Evolutionary conservation across 1,140 invertebrate genomes (phyloP).

Genomic region (Papilio glaucus): DNA sequence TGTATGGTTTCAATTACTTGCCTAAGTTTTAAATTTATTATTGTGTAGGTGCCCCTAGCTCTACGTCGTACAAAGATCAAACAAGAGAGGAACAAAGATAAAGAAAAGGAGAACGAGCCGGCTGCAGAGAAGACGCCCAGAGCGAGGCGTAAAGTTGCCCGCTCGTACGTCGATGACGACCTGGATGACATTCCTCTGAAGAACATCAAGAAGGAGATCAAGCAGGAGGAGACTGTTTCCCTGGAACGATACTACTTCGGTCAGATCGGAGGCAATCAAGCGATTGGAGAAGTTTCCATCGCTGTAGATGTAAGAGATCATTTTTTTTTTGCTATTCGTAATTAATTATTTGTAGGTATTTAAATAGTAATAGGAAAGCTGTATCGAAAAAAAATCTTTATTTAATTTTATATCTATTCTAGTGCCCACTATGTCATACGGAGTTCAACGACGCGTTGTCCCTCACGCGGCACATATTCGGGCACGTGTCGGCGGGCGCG

Average conservation of each 20-base stretch:
- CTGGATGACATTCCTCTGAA: conserved; percentile 75
- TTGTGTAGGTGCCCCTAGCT: conserved; percentile 61
- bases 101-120: conserved; percentile 48
- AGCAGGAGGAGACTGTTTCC: conserved; percentile 72
- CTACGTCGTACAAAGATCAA: conserved; percentile 72
- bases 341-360: too few species aligned
- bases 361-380: not conserved
- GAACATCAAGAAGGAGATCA: conserved; percentile 78
- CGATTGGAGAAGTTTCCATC: conserved; percentile 57
- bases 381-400: not conserved
- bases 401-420: conserved; percentile 40
- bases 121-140: conserved; percentile 43
- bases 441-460: conserved; percentile 85
- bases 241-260: conserved; percentile 86
- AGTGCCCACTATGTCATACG: conserved; percentile 85
- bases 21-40: not conserved
- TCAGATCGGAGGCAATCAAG: conserved; percentile 70
- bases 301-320: conserved; percentile 68
- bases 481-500: conserved; percentile 84
- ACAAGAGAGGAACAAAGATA: conserved; percentile 65
- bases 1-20: too few species aligned
- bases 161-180: conserved; percentile 69
- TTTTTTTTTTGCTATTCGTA: conserved; percentile 31
- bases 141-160: conserved; percentile 55
- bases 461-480: conserved; percentile 88